Evolutionary conservation across 2,797 vertebrate genomes (phyloP).

Genomic region (Pangasius larnaudii): DNA sequence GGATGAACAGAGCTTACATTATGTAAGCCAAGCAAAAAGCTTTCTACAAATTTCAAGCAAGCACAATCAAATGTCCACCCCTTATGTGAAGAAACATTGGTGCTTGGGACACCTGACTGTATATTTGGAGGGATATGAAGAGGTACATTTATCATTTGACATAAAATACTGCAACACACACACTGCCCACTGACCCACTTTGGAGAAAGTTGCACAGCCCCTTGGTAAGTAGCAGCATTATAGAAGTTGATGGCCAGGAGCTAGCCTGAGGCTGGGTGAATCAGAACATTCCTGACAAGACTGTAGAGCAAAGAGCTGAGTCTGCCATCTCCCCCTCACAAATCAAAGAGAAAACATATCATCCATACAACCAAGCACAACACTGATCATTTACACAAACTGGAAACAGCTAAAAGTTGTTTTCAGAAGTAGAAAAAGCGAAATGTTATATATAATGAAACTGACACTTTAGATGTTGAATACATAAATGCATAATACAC

Average conservation of each 20-base stretch:
- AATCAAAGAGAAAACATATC: background rate
- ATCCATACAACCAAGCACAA: background rate
- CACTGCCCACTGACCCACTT: constrained; percentile 64
- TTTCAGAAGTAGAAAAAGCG: background rate
- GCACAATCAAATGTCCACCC: constrained; percentile 14
- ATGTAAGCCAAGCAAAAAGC: constrained; percentile 38
- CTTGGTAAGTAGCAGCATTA: constrained; percentile 59
- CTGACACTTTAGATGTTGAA: background rate
- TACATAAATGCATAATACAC: background rate
- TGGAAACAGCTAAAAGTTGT: background rate
- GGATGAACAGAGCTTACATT: background rate
- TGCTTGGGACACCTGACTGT: constrained; percentile 18
- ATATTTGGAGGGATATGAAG: constrained; percentile 45
- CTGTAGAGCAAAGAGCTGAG: background rate
- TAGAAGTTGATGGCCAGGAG: constrained; percentile 61
- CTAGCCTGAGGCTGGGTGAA: constrained; percentile 59
- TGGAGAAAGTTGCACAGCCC: constrained; percentile 50
- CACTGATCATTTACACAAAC: background rate
- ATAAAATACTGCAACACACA: constrained; percentile 63
- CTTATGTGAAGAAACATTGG: constrained; percentile 35
- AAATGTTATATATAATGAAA: background rate
- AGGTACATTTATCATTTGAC: constrained; percentile 57
- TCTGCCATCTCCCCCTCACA: background rate
- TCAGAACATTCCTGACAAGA: constrained; percentile 23
- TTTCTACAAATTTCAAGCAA: constrained; percentile 35